phyloP scores from a whole-genome alignment of 1,140 invertebrate species.

The Drosophila sucinea region DNA sequence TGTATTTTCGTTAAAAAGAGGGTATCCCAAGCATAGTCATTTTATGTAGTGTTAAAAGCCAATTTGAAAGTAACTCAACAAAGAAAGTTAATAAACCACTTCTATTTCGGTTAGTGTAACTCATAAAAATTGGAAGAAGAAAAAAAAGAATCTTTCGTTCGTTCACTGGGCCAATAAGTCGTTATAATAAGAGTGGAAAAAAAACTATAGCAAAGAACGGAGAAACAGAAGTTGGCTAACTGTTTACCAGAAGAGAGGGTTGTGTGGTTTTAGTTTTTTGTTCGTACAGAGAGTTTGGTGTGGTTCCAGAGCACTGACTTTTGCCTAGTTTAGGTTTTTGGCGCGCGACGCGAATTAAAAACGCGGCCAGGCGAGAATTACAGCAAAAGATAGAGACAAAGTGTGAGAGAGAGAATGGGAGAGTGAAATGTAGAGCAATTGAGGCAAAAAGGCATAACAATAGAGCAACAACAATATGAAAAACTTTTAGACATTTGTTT shows the following conservation, averaged over 20 bases:
- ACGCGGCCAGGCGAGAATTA: conserved; percentile 58
- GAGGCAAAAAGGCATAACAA: conserved; percentile 35
- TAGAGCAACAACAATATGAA: conserved; percentile 12
- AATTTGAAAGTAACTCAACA: neutral
- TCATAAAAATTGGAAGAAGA: neutral
- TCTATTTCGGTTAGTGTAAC: neutral
- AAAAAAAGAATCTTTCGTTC: neutral
- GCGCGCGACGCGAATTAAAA: conserved; percentile 64
- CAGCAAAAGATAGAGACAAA: conserved; percentile 23
- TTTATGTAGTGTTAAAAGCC: neutral
- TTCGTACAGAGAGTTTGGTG: conserved; percentile 18
- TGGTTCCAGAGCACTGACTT: conserved; percentile 73
- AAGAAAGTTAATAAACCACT: neutral
- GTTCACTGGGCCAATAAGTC: conserved; percentile 20
- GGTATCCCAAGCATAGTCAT: no score
- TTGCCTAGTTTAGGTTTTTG: conserved; percentile 70
- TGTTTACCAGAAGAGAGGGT: conserved; percentile 44
- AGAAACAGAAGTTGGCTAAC: conserved; percentile 38
- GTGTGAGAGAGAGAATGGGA: conserved; percentile 8
- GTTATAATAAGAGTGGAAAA: neutral
- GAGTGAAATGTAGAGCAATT: conserved; percentile 59
- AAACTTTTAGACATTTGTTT: conserved; percentile 63
- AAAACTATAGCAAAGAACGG: neutral
- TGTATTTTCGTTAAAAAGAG: no score
- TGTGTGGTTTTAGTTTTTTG: conserved; percentile 36